Base-by-base conservation (phyloP, 2,888 invertebrate genomes). In the Parelbella ahira region DNA sequence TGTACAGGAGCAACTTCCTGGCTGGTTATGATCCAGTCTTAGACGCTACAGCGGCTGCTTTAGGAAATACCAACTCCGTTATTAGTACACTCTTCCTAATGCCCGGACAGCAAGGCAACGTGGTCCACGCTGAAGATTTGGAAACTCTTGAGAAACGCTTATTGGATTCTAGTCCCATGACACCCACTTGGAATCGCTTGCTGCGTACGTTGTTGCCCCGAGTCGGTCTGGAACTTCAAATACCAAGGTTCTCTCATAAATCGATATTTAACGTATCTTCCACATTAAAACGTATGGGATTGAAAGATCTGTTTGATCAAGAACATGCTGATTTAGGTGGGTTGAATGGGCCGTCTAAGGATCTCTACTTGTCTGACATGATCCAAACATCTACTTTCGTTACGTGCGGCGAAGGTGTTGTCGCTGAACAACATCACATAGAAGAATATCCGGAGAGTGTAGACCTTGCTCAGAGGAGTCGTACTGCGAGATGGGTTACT, bases 1-100 rank as follows among this genome's bases (percentile, higher is more conserved):
- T 95, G 0, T 95, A 92, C 81, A 90, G 91, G 51, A 87, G 88
- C 3, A 93, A 93, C 4, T 94, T 96, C 54, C 80, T 94, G 11
- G 96, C 95, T 1, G 95, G 96, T 4, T 96, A 96, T 63, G 96
- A 96, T 55, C 93, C 94, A 0, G 91, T 91, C 19, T 73, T 96
- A 19, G 96, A 96, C 61, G 95, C 95, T 0, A 96, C 96, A 0
- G 93, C 93, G 1, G 93, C 94, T 2, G 92, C 95, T 4, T 81
- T 96, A 34, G 94, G 95, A 4, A 90, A 89, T 15, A 88, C 90
- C 13, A 91, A 92, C 48, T 91, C 93, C 34, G 88, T 92, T 0
- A 89, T 95, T 0, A 95, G 94, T 59, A 93, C 94, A 0, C 90
- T 96, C 24, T 92, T 95, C 53, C 89, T 96, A 0, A 92, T 96